Conservation (phyloP, 2,888 invertebrate species). For the Limnephilus auricula region DNA sequence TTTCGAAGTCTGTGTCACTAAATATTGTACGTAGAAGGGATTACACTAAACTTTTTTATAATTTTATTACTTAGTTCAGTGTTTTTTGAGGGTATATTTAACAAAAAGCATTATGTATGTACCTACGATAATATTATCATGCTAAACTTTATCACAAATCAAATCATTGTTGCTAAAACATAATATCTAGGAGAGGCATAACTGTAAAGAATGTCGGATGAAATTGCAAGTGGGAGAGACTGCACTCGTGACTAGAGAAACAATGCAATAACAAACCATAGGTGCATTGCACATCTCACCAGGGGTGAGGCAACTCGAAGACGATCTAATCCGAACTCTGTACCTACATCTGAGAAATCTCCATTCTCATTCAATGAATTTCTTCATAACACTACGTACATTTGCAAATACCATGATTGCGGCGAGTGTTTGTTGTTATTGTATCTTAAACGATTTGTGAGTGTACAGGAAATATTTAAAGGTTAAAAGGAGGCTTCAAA, state of each 20-base stretch:
- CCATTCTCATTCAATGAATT: not conserved
- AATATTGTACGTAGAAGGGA: no score
- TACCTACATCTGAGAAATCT: not conserved
- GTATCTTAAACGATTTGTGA: no score
- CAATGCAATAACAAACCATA: not conserved
- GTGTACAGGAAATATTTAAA: no score
- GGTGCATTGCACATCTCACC: not conserved
- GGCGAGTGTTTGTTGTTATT: no score
- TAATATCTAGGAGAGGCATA: not conserved
- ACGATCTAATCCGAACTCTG: not conserved
- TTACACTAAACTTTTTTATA: no score
- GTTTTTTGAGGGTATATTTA: no score
- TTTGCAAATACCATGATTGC: no score
- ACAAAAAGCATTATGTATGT: no score
- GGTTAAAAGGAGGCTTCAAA: no score
- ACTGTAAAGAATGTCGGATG: not conserved
- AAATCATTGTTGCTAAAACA: not conserved
- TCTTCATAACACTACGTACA: not conserved
- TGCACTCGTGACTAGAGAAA: slow-evolving; percentile 19
- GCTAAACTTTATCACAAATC: not conserved
- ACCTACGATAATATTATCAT: not conserved
- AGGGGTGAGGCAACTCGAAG: not conserved
- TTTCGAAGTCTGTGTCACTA: no score
- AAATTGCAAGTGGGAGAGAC: slow-evolving; percentile 16
- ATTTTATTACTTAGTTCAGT: no score